These are phyloP conservation scores for Drosophila sturtevanti DNA, from an alignment of 1,140 invertebrate genomes.

Conservation along the genomic window DNA sequence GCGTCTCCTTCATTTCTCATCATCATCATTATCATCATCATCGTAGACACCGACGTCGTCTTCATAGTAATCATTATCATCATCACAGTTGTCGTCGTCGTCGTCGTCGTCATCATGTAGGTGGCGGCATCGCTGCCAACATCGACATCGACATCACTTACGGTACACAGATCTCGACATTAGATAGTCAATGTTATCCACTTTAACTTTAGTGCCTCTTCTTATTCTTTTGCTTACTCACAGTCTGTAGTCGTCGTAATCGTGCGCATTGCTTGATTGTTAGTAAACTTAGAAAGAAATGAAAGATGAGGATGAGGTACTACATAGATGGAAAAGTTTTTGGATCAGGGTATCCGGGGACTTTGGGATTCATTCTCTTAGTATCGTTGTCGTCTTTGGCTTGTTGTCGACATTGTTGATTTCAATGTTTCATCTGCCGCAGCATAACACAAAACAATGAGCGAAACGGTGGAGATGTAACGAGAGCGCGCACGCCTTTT, in stretches of 20 bases:
- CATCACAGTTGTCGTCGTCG: conserved; percentile 6
- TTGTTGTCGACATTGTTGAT: conserved; percentile 68
- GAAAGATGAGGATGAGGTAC: conserved; percentile 20
- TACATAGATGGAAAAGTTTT: background rate
- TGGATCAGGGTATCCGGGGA: conserved; percentile 4
- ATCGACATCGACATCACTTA: conserved; percentile 73
- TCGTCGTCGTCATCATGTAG: conserved; percentile 51
- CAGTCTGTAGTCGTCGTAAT: conserved; percentile 36
- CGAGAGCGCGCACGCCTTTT: conserved; percentile 70
- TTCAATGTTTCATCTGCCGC: conserved; percentile 74
- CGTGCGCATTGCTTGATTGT: conserved; percentile 70
- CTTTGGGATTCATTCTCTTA: conserved; percentile 13
- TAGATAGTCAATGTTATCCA: conserved; percentile 54
- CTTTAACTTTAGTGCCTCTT: conserved; percentile 25
- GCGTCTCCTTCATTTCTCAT: conserved; percentile 18
- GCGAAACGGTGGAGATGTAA: conserved; percentile 31
- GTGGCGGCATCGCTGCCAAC: conserved; percentile 65
- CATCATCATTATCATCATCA: conserved; percentile 23
- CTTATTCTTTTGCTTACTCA: background rate
- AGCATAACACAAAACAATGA: conserved; percentile 59
- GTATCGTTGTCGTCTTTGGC: conserved; percentile 19
- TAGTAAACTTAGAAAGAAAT: conserved; percentile 30
- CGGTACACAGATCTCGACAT: conserved; percentile 70
- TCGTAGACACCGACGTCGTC: conserved; percentile 20
- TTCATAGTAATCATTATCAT: conserved; percentile 33